Evolutionary conservation across 2,113 vertebrate genomes (phyloP), one percentile per base, ranked within the genome.

Genomic region (Triplophysa dalaica): DNA sequence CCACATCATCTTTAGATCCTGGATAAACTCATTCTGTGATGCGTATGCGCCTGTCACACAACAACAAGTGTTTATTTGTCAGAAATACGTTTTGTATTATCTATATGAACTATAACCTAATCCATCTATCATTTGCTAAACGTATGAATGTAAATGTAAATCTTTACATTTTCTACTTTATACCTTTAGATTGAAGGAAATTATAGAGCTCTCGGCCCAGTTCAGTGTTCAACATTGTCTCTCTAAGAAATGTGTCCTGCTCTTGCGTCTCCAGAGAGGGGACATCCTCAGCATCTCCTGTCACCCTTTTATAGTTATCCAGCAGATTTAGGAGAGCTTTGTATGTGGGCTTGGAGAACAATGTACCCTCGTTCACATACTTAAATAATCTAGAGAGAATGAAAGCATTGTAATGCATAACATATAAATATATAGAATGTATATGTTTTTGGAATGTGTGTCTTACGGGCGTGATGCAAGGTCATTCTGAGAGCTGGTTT

Each of bases 1-100:
- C 98, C 98, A 99, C 95, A 99, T 98, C 87, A 93, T 93, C 90
- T 93, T 93, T 81, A 99, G 76, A 81, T 98, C 95, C 0, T 86
- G 13, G 0, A 92, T 0, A 0, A 98, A 98, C 14, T 95, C 95
- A 45, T 87, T 84, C 86, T 95, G 85, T 0, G 95, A 93, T 52
- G 80, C 10, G 24, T 97, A 99, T 38, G 89, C 79, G 0, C 93
- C 95, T 96, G 83, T 1, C 83, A 85, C 63, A 2, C 5, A 65
- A 41, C 43, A 66, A 58, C 0, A 8, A 21, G 6, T 21, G 8
- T 58, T 21, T 19, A 58, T 58, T 21, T 21, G 54, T 21, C 19
- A 21, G 54, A n/a, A 21, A 19, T 8, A n/a, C 8, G 9, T 45
- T 45, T 45, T 45, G 43, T 45, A 45, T 38, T 38, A 38, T 38